Percentiles rank a stretch among this genome's conserved stretches.
phyloP scores from a whole-genome alignment of 2,113 vertebrate genomes.

The Myotis yumanensis region DNA sequence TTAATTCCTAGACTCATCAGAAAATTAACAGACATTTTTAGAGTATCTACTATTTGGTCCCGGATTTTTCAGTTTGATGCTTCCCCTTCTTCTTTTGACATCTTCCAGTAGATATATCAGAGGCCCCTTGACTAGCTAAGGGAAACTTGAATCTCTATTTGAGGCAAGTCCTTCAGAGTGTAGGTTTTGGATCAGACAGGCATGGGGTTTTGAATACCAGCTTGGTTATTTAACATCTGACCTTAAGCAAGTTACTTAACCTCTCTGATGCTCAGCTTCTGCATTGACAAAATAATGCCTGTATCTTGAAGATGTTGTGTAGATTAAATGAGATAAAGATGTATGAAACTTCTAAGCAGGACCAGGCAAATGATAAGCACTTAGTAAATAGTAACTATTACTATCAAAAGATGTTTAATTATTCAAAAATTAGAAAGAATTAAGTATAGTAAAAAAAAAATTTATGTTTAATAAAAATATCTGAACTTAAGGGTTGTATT shows the following conservation, averaged over 20 bases:
- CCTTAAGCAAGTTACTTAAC: neutral
- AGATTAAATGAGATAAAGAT: constrained; percentile 4
- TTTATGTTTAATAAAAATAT: neutral
- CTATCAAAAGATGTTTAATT: neutral
- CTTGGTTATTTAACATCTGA: neutral
- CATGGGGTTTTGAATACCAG: neutral
- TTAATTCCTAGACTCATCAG: neutral
- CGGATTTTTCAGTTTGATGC: neutral
- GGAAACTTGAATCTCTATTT: neutral
- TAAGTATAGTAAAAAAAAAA: neutral
- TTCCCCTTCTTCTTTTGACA: neutral
- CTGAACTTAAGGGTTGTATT: neutral
- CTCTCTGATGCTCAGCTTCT: neutral
- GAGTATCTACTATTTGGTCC: neutral
- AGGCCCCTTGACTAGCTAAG: neutral
- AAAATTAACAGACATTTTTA: neutral
- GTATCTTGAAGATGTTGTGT: neutral
- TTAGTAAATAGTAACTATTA: neutral
- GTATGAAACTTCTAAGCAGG: neutral
- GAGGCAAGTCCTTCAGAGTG: neutral
- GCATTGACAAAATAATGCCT: neutral
- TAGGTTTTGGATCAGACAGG: neutral
- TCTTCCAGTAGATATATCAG: neutral
- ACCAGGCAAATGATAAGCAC: neutral
- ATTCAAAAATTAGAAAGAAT: neutral